These are phyloP conservation scores for Creontiades dilutus DNA, from an alignment of 2,888 invertebrate species.

Conservation along the genomic window DNA sequence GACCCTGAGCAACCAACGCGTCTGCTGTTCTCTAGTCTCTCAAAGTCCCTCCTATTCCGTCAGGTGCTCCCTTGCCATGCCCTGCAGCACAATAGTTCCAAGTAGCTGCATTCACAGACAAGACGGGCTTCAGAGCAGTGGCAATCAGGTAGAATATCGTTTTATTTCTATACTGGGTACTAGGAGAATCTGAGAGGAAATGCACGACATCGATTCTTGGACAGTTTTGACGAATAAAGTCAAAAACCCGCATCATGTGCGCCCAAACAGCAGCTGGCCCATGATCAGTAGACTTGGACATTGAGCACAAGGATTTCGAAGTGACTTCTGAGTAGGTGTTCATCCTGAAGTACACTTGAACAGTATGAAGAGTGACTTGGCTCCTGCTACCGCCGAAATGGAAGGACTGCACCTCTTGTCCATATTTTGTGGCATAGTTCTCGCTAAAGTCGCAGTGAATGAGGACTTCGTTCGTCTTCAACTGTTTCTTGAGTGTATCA, in stretches of 20 bases:
- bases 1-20: slow-evolving; percentile 64
- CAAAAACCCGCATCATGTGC: too few relatives aligned
- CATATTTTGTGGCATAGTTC: background rate
- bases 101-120: slow-evolving; percentile 63
- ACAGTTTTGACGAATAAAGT: too few relatives aligned
- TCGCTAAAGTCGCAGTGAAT: background rate
- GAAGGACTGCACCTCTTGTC: background rate
- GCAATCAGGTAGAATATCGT: too few relatives aligned
- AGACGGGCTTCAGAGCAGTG: too few relatives aligned
- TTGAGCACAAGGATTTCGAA: background rate
- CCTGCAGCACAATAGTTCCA: slow-evolving; percentile 73
- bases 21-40: slow-evolving; percentile 77
- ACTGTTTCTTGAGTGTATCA: background rate
- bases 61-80: slow-evolving; percentile 77
- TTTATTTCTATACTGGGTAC: too few relatives aligned
- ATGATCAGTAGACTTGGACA: slow-evolving; percentile 74
- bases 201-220: too few relatives aligned
- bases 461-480: background rate
- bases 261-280: too few relatives aligned
- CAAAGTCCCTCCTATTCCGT: slow-evolving; percentile 74
- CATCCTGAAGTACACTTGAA: background rate
- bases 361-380: background rate
- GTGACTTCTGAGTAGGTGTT: background rate
- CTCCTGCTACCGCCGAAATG: background rate
- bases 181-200: too few relatives aligned